phyloP scores from a whole-genome alignment of 2,888 invertebrate genomes.

The Serrognathus titanus region DNA sequence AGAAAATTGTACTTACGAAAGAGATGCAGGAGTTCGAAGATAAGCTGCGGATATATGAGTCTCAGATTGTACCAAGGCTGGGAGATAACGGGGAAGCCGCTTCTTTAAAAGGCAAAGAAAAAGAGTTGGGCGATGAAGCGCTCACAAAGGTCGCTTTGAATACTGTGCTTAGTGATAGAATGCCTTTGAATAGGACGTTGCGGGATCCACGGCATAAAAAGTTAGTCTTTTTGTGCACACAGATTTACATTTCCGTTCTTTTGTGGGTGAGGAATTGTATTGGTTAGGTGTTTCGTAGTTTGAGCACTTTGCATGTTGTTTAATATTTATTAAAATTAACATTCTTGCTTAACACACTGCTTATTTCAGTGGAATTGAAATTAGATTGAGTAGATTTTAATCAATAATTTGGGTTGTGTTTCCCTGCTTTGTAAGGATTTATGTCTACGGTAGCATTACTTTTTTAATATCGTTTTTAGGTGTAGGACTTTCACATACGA shows the following conservation, averaged over 20 bases:
- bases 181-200: slow-evolving; percentile 78
- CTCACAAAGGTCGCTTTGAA: slow-evolving; percentile 85
- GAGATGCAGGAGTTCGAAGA: slow-evolving; percentile 10
- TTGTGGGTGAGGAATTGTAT: no score
- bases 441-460: background rate
- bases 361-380: no score
- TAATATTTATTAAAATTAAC: background rate
- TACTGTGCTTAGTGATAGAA: slow-evolving; percentile 81
- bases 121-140: slow-evolving; percentile 63
- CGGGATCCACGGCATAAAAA: slow-evolving; percentile 58
- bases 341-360: no score
- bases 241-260: background rate
- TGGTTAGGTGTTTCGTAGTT: no score
- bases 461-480: slow-evolving; percentile 43
- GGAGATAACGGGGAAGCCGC: slow-evolving; percentile 72
- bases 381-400: no score
- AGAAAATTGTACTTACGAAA: background rate
- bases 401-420: no score
- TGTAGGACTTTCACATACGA: slow-evolving; percentile 62
- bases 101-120: slow-evolving; percentile 62
- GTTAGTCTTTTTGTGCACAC: slow-evolving; percentile 33
- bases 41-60: slow-evolving; percentile 50
- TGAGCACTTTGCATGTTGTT: background rate
- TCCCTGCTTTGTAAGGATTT: no score
- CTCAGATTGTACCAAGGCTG: slow-evolving; percentile 63